These are phyloP conservation scores for Oplegnathus fasciatus DNA, from an alignment of 2,113 vertebrate species.

Conservation along the genomic window DNA sequence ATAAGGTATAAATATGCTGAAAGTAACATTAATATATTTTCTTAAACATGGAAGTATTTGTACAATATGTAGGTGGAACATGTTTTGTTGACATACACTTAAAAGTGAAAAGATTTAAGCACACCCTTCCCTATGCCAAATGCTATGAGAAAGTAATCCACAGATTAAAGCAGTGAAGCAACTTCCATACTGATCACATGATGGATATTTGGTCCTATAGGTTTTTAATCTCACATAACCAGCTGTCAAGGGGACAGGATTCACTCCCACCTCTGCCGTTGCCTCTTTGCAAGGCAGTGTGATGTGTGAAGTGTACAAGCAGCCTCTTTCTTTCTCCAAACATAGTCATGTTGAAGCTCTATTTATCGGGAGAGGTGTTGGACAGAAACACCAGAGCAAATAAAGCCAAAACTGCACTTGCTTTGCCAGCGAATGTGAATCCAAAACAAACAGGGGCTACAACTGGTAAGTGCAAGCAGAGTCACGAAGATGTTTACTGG, in stretches of 20 bases:
- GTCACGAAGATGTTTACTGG: not conserved
- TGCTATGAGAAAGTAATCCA: not conserved
- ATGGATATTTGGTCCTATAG: not conserved
- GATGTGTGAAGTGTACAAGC: slow-evolving; percentile 25
- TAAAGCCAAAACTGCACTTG: slow-evolving; percentile 7
- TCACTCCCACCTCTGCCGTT: slow-evolving; percentile 5
- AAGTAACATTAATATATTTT: not conserved
- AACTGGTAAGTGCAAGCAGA: not conserved
- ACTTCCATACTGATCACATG: not conserved
- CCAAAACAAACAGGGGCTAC: slow-evolving; percentile 40
- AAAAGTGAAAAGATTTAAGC: not conserved
- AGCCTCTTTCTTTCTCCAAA: slow-evolving; percentile 59
- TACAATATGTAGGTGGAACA: not conserved
- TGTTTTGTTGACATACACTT: not conserved
- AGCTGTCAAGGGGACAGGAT: not conserved
- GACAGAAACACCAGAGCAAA: slow-evolving; percentile 46
- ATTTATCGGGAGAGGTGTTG: slow-evolving; percentile 39
- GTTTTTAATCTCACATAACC: not conserved
- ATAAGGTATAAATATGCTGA: not conserved
- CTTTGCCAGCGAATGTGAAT: slow-evolving; percentile 32
- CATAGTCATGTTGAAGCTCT: slow-evolving; percentile 61
- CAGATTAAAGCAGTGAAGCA: not conserved
- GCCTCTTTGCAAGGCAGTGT: slow-evolving; percentile 13
- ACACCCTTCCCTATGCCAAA: not conserved
- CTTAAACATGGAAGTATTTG: not conserved